Evolutionary conservation across 2,888 invertebrate species (phyloP), one percentile per base, ranked within the genome.

Genomic region (Phania funesta): DNA sequence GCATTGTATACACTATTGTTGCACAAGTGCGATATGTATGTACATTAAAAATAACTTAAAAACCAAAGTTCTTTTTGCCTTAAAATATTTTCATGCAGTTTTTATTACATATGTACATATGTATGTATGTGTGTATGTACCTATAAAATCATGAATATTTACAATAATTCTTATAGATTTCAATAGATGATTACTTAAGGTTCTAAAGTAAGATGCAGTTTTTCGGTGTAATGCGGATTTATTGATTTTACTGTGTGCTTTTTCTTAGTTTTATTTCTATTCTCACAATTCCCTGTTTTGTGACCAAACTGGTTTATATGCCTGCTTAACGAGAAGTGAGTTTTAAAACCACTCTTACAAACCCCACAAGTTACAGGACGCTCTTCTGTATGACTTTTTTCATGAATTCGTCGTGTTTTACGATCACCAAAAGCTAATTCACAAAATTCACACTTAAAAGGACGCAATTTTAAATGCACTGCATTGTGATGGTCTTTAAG

Each of bases 401-500:
- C 80, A 44, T 84, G 84, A 13, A 50, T 48, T 1, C 70, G 38
- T 0, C 68, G 60, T 8, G 84, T 80, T 65, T 74, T 82, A 0
- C 84, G 50, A 20, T 68, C 68, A n/a, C 77, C 82, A 83, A 83
- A 84, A 8, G 71, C 64, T 38, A 48, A 52, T 18, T 82, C 74
- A 54, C 84, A 84, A 65, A 35, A 74, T 20, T 71, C 20, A 65
- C 84, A 84, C 11, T 68, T 80, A 44, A 74, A 83, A 26, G 79
- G 79, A 5, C 76, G 56, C 9, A 78, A 29, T 50, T 67, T 60
- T 24, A 80, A 65, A 71, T 84, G 84, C 9, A 84, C 79, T 11
- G 83, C 67, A 20, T 83, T 74, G 16, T 80, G 50, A 68, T 84
- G 84, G 41, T 83, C 83, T 16, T 18, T 74, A 18, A 84, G 80